Conservation (phyloP, 2,113 vertebrate species). For the Passerina amoena region DNA sequence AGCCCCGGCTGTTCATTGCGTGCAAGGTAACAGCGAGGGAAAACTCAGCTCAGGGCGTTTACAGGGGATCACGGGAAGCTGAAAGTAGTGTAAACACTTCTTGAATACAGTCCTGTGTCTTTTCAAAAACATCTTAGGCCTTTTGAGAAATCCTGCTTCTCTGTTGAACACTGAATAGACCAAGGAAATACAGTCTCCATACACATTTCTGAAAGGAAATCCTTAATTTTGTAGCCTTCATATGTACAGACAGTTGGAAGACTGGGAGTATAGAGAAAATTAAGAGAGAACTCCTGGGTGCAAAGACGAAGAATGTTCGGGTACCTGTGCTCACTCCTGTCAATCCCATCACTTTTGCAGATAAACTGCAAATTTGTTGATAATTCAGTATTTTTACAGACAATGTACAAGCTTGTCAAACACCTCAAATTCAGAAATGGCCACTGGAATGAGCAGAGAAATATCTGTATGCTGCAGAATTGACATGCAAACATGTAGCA, state of each 20-base stretch:
- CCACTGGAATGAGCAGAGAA: neutral
- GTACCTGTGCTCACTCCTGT: neutral
- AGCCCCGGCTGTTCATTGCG: neutral
- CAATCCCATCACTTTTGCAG: neutral
- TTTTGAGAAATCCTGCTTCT: neutral
- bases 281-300: rapidly evolving
- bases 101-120: no score
- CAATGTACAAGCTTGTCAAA: neutral
- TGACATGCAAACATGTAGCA: neutral
- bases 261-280: neutral
- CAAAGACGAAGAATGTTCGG: neutral
- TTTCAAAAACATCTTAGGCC: neutral
- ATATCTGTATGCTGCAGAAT: neutral
- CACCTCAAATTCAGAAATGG: neutral
- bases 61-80: neutral
- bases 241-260: neutral
- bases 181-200: neutral
- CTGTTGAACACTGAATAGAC: neutral
- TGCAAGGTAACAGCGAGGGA: neutral
- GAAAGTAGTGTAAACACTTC: neutral
- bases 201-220: neutral
- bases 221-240: neutral
- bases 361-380: neutral
- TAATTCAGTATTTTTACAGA: neutral
- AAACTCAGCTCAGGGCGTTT: neutral